Evolutionary conservation across 1,140 invertebrate genomes (phyloP).

Genomic region (Bombus cullumanus): DNA sequence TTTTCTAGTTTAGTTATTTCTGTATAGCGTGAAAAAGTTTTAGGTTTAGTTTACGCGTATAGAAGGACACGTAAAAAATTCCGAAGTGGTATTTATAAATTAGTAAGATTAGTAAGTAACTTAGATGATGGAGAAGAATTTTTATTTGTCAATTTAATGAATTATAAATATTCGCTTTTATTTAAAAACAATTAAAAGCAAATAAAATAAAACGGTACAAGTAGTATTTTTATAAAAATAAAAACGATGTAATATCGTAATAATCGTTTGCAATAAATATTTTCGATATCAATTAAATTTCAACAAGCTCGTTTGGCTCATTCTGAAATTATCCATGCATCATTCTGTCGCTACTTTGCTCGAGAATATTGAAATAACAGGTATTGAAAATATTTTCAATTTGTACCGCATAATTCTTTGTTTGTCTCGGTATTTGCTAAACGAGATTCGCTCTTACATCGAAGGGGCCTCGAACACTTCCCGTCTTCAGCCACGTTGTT

Average conservation of each 20-base stretch:
- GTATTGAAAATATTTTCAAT: constrained; percentile 13
- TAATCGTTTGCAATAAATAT: neutral
- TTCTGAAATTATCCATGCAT: neutral
- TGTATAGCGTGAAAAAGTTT: no score
- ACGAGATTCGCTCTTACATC: constrained; percentile 13
- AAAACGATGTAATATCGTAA: neutral
- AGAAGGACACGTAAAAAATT: neutral
- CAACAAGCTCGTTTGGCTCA: neutral
- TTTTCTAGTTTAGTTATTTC: neutral
- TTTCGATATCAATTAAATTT: neutral
- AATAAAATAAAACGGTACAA: neutral
- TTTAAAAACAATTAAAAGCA: neutral
- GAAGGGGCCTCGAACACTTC: constrained; percentile 6
- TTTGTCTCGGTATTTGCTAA: constrained; percentile 23
- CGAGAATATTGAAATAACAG: neutral
- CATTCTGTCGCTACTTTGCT: neutral
- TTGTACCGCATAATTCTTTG: constrained; percentile 12
- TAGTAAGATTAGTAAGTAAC: neutral
- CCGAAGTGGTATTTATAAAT: neutral
- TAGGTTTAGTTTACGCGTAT: no score
- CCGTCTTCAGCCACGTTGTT: constrained; percentile 51
- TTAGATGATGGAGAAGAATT: neutral
- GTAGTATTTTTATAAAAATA: neutral
- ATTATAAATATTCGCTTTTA: neutral
- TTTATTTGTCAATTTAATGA: neutral